Evolutionary conservation across 2,797 vertebrate species (phyloP), one percentile per base, ranked within the genome.

Genomic region (Iguana delicatissima): DNA sequence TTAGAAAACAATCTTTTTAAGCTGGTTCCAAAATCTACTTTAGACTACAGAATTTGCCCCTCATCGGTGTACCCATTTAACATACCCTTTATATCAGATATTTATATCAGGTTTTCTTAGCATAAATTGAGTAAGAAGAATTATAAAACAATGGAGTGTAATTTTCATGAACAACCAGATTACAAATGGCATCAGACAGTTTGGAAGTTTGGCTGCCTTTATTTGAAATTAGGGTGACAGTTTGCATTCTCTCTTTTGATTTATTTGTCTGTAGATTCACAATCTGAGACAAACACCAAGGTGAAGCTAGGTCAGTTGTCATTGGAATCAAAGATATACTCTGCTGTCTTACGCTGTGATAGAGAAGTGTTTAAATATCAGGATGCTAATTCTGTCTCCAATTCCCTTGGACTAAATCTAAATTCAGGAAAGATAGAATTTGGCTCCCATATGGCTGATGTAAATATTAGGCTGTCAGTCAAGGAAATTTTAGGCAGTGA

Each of bases 91-190:
- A 64, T 64, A 64, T 64, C 62, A 57, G 55, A 10, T 10, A 16
- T 86, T 59, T 90, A 92, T 91, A 57, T 67, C 3, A 76, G 84
- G 24, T 67, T 29, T 86, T 67, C 50, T 69, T 84, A 79, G 29
- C 4, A 69, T 89, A 42, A 38, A 69, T 93, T 95, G 89, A 2
- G 1, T 32, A 4, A 0, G 1, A 9, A 0, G 0, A 14, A 22
- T 14, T 13, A 42, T 14, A 46, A 4, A 64, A 46, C 18, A 84
- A 29, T 14, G 12, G 59, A 90, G 18, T 46, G 0, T 0, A 3
- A 72, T 93, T 87, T 92, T 91, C 74, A 59, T 84, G 82, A 80
- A 89, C 89, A 72, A 55, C 55, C 69, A 84, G 90, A 94, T 90
- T 91, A 91, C 91, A 93, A n/a, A 62, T 46, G 92, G 0, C 0